Evolutionary conservation across 37 sponge, comb jelly and placozoan species (phyloP).

Genomic region (Aplysina aerophoba): DNA sequence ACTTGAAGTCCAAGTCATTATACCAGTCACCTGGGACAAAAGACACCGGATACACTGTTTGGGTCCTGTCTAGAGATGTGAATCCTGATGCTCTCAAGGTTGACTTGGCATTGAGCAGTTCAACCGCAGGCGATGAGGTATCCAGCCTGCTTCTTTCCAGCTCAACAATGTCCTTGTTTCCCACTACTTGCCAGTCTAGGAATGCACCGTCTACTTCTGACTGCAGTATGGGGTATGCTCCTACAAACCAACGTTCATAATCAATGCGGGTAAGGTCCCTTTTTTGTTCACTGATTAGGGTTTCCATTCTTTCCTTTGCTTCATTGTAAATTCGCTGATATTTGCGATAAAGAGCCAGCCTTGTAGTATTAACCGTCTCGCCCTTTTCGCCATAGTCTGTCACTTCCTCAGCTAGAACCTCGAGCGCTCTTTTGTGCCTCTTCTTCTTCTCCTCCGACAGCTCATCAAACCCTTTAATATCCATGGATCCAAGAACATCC

Average conservation of each 20-base stretch:
- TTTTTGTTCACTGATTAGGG: conserved; percentile 14
- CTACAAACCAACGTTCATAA: conserved; percentile 34
- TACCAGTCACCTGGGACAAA: conserved; percentile 48
- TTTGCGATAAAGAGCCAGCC: conserved; percentile 37
- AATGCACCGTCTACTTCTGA: conserved; percentile 8
- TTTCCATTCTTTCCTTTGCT: conserved; percentile 7
- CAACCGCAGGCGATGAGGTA: neutral
- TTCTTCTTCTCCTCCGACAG: conserved; percentile 12
- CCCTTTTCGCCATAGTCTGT: conserved; percentile 28
- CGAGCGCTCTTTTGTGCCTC: neutral
- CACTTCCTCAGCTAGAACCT: conserved; percentile 8
- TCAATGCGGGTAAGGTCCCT: neutral
- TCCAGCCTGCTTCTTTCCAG: neutral
- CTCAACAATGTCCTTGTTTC: conserved; percentile 40
- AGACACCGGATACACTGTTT: conserved; percentile 33
- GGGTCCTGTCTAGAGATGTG: conserved; percentile 6
- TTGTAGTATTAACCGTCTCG: neutral
- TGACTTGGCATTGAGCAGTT: conserved; percentile 36
- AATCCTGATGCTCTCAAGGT: conserved; percentile 13
- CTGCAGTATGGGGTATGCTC: neutral
- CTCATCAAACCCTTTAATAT: conserved; percentile 32
- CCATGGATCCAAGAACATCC: conserved; percentile 32
- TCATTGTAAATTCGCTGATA: conserved; percentile 48
- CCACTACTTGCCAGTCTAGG: conserved; percentile 45
- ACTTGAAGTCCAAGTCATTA: conserved; percentile 7